phyloP scores from a whole-genome alignment of 2,113 vertebrate species.

The Rhizomys pruinosus region DNA sequence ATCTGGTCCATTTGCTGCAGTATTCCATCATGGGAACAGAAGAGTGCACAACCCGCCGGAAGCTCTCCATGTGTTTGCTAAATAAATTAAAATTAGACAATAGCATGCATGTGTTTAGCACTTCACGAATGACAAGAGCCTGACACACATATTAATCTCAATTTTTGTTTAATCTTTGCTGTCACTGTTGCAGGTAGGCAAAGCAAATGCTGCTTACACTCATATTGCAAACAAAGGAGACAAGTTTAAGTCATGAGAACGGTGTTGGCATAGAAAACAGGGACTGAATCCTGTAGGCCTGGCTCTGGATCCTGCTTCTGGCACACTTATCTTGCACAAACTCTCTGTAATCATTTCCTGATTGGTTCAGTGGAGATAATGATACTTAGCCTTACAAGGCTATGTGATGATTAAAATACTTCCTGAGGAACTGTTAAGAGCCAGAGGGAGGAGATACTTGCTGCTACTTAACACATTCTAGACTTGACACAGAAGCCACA shows the following conservation, averaged over 20 bases:
- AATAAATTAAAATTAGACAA: constrained; percentile 2
- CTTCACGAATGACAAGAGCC: constrained; percentile 8
- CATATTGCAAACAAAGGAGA: constrained; percentile 35
- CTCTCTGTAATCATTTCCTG: background rate
- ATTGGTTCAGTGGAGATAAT: background rate
- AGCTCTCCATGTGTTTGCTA: background rate
- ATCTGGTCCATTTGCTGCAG: background rate
- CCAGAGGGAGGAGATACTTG: no score
- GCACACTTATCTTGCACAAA: background rate
- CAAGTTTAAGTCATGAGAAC: background rate
- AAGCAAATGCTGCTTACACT: background rate
- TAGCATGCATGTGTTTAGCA: background rate
- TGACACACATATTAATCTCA: background rate
- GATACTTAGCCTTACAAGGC: background rate
- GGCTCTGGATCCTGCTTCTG: background rate
- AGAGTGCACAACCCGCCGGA: background rate
- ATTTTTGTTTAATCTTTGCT: constrained; percentile 49
- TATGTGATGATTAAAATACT: constrained; percentile 32
- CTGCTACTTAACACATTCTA: no score
- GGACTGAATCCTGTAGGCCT: background rate
- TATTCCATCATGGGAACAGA: background rate
- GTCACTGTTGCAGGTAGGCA: background rate
- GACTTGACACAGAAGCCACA: no score
- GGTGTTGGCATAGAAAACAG: background rate
- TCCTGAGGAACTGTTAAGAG: background rate